Base-by-base conservation (phyloP, 2,113 vertebrate species). In the Neofelis nebulosa region DNA sequence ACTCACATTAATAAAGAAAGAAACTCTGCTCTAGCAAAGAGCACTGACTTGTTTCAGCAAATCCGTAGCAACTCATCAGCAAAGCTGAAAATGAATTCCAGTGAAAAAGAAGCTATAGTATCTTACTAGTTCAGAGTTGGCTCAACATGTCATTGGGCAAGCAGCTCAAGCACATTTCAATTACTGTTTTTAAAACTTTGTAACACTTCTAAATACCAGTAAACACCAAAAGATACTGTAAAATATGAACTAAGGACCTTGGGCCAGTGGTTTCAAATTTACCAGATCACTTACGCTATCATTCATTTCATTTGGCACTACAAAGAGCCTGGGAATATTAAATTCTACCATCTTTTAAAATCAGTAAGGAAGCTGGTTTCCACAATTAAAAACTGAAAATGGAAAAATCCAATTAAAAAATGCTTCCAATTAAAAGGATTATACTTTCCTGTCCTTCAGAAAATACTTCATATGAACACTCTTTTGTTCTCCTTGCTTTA, bases 331-430 rank as follows among this genome's bases (percentile, higher is more conserved):
- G 93, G 3, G 63, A 91, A 86, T 81, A 93, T 41, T 55, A 92
- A 78, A 82, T 66, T 89, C 38, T 74, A 71, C 4, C 23, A 31
- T 82, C 61, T 91, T 87, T 95, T 82, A 81, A 96, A 96, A 63
- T 94, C 69, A 97, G 29, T 82, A 31, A 78, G 25, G 74, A 97
- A 12, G 2, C 36, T 80, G 16, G 36, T 90, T 95, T 79, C n/a
- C 33, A 94, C n/a, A 92, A 92, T 89, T 86, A 86, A 96, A 93
- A 97, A 16, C 27, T 55, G 38, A 97, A 97, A 89, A 78, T 50
- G 16, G 27, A 91, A 96, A 91, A 89, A 63, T 29, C 21, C 71
- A 94, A 85, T 86, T 82, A 78, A 71, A 87, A 95, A 95, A 31
- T 55, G 33, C 21, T 97, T 96, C 84, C 41, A 55, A 74, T 74